Evolutionary conservation across 2,888 invertebrate species (phyloP).

Genomic region (Clivina fossor): DNA sequence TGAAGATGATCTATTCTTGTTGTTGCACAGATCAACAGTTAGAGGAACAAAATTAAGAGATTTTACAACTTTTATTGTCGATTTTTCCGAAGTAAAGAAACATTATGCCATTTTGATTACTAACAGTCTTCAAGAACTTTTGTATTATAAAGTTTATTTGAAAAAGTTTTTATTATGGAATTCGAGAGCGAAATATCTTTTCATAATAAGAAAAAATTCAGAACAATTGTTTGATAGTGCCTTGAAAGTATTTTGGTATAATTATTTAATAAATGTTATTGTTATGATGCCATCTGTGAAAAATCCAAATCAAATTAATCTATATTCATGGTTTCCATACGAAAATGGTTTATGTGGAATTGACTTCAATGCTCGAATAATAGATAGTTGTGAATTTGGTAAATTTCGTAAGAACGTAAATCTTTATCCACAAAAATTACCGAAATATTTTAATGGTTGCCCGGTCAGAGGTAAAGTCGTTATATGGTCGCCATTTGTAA

Average conservation of each 20-base stretch:
- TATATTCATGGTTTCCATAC: slow-evolving; percentile 11
- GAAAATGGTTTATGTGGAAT: slow-evolving; percentile 6
- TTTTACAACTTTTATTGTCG: slow-evolving; percentile 5
- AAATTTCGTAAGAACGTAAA: slow-evolving; percentile 5
- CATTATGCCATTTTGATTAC: neutral
- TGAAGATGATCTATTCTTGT: neutral
- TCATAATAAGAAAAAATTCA: neutral
- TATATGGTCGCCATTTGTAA: slow-evolving; percentile 12
- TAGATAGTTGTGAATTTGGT: slow-evolving; percentile 3
- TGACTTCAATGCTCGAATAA: neutral
- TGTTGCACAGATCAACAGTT: neutral
- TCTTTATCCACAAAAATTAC: slow-evolving; percentile 9
- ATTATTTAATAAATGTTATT: slow-evolving; percentile 23
- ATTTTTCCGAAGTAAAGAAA: slow-evolving; percentile 5
- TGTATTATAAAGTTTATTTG: neutral
- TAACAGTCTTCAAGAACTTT: slow-evolving; percentile 3
- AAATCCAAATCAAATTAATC: neutral
- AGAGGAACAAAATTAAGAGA: neutral
- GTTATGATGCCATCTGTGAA: slow-evolving; percentile 10
- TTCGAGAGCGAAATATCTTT: slow-evolving; percentile 8
- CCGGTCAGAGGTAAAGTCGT: neutral
- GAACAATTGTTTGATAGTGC: neutral
- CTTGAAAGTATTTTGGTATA: slow-evolving; percentile 1
- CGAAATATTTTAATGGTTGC: slow-evolving; percentile 8
- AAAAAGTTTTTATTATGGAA: slow-evolving; percentile 8